These are phyloP conservation scores for Anguilla obscura DNA, from an alignment of 2,797 vertebrate species.

Conservation along the genomic window DNA sequence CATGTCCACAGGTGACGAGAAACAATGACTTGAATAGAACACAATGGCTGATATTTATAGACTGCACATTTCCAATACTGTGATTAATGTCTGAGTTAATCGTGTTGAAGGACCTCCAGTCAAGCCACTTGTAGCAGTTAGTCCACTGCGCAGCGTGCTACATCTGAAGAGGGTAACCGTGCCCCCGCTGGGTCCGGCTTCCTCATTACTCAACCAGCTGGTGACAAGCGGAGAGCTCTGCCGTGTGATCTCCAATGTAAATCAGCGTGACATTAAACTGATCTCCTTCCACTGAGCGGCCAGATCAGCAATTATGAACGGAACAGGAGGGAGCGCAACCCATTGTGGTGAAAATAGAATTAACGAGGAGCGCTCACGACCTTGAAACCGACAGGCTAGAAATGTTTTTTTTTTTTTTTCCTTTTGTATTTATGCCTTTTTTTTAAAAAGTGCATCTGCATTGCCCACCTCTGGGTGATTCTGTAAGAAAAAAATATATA, in stretches of 20 bases:
- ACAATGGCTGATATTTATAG: background rate
- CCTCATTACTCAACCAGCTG: conserved; percentile 23
- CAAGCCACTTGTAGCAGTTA: conserved; percentile 10
- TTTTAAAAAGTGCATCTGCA: background rate
- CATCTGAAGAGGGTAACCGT: conserved; percentile 10
- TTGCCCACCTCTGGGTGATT: background rate
- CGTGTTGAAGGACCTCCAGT: background rate
- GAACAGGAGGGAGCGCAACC: background rate
- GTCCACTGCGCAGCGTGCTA: background rate
- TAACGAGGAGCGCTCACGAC: conserved; percentile 20
- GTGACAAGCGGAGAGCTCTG: conserved; percentile 11
- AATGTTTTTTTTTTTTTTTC: background rate
- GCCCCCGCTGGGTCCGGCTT: background rate
- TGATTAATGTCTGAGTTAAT: conserved; percentile 19
- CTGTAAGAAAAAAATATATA: background rate
- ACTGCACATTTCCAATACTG: background rate
- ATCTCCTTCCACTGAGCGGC: background rate
- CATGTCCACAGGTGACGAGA: background rate
- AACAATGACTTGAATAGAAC: background rate
- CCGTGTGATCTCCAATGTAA: conserved; percentile 27
- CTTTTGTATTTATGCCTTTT: background rate
- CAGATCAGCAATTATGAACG: conserved; percentile 14
- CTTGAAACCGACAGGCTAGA: background rate
- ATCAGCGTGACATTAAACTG: conserved; percentile 29
- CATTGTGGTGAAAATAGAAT: background rate